Evolutionary conservation across 2,888 invertebrate genomes (phyloP), one percentile per base, ranked within the genome.

Genomic region (Mimachlamys varia): DNA sequence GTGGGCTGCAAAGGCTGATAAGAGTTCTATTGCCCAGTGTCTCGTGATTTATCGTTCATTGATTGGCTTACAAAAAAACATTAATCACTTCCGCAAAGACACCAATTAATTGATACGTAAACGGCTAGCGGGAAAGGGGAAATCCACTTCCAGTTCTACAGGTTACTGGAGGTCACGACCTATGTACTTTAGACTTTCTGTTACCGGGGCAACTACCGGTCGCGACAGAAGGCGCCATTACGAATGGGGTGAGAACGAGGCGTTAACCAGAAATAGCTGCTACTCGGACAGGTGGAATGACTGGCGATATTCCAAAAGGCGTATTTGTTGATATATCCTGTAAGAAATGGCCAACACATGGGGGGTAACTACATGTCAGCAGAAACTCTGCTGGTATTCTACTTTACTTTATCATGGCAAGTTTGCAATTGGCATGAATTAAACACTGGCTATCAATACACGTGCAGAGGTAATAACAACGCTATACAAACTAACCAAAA

Each of bases 91-190:
- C 33, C 76, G 33, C 76, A 33, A 76, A 76, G 76, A 76, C 76
- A 76, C 76, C 76, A 76, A 76, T 76, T 76, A 76, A 76, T 76
- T 76, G 76, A 76, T 76, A 76, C 76, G 33, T 76, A 76, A 33
- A 76, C 27, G 76, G 76, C 27, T 15, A 0, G 0, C 76, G 10
- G 76, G 13, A 27, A 12, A 33, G 22, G 33, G 13, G 22, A 76
- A 76, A 76, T 33, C 33, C 76, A 33, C 76, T 27, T 76, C 33
- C 27, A 33, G 33, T 76, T 76, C n/a, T 76, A 76, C 12, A 12
- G 76, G 76, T 27, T 76, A 15, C 0, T 33, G 2, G 0, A 15
- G 33, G 76, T 76, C 76, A 33, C 27, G 76, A 76, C 76, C 76
- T 76, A 15, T 76, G 76, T 76, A 22, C 12, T 76, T 22, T 27